Percentiles rank a stretch among this genome's conserved stretches.
Evolutionary conservation across 1,140 invertebrate species (phyloP).

Genomic region (Drosophila truncata): DNA sequence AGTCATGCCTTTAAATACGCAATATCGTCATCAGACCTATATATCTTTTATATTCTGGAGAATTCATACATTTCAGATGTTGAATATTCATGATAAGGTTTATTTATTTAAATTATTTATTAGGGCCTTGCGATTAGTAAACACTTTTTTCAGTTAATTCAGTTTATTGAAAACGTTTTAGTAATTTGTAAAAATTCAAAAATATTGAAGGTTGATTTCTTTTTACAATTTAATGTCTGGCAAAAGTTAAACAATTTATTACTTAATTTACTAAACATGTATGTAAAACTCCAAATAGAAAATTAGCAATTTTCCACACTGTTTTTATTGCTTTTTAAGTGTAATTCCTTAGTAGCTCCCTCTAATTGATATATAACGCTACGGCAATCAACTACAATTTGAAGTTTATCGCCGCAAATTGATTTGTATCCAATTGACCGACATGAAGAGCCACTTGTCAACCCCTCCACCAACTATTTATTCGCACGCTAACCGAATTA

Average conservation of each 20-base stretch:
- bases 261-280: not conserved
- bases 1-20: not conserved
- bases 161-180: too few relatives aligned
- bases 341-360: slow-evolving; percentile 13
- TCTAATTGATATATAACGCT: slow-evolving; percentile 47
- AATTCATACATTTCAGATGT: not conserved
- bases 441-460: slow-evolving; percentile 19
- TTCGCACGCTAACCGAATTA: slow-evolving; percentile 66
- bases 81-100: not conserved
- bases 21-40: not conserved
- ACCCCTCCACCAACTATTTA: slow-evolving; percentile 47
- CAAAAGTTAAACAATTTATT: not conserved
- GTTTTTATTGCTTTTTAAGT: not conserved
- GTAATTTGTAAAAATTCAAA: not conserved
- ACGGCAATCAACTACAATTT: slow-evolving; percentile 69
- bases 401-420: slow-evolving; percentile 61
- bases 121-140: not conserved
- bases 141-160: too few relatives aligned
- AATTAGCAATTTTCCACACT: not conserved
- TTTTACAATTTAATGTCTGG: not conserved
- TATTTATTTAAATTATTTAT: not conserved
- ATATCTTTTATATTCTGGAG: not conserved
- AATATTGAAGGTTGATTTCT: not conserved
- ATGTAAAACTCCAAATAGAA: not conserved
- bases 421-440: slow-evolving; percentile 71